Evolutionary conservation across 2,888 invertebrate species (phyloP).

Genomic region (Boloria selene): DNA sequence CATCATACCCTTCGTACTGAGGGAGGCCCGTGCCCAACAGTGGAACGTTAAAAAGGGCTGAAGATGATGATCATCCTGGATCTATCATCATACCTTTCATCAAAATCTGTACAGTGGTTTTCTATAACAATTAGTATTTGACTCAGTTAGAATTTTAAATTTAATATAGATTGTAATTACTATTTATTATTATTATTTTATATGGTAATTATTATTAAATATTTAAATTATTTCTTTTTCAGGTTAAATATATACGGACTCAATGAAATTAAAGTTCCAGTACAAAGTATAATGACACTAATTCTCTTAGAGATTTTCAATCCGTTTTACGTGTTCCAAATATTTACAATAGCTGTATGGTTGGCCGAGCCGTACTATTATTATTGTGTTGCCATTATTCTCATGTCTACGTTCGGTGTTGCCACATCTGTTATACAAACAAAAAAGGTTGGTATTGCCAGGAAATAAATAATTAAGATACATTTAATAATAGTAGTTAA

Average conservation of each 20-base stretch:
- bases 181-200: too few species aligned
- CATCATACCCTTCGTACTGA: too few species aligned
- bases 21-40: too few species aligned
- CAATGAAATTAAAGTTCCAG: constrained; percentile 92
- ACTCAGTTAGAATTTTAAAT: too few species aligned
- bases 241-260: constrained; percentile 91
- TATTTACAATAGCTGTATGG: constrained; percentile 95
- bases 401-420: constrained; percentile 93
- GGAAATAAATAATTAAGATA: not conserved
- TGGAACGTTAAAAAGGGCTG: too few species aligned
- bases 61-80: too few species aligned
- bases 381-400: constrained; percentile 92
- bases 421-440: constrained; percentile 92
- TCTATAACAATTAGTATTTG: too few species aligned
- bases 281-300: constrained; percentile 87
- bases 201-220: too few species aligned
- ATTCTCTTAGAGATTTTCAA: constrained; percentile 92
- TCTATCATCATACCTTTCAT: too few species aligned
- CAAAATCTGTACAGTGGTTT: too few species aligned
- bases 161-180: too few species aligned
- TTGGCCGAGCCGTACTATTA: constrained; percentile 94
- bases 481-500: too few species aligned
- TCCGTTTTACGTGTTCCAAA: constrained; percentile 97
- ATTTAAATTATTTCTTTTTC: constrained; percentile 32
- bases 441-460: constrained; percentile 84